Evolutionary conservation across 2,888 invertebrate species (phyloP).

Genomic region (Heliconius cydno): DNA sequence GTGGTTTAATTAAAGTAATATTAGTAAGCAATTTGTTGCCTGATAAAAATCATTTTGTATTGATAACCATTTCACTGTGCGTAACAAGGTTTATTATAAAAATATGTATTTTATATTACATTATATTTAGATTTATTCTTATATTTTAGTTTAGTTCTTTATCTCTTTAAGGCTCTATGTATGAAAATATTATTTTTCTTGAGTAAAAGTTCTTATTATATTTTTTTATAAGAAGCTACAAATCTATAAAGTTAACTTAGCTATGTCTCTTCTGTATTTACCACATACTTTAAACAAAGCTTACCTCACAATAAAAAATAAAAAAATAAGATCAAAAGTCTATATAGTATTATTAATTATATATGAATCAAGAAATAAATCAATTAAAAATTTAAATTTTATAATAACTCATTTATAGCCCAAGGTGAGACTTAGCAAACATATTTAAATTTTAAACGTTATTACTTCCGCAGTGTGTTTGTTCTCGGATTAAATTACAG

Average conservation of each 20-base stretch:
- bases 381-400: neutral
- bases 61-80: neutral
- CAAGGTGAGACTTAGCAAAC: slow-evolving; percentile 1
- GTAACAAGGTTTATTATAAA: slow-evolving; percentile 1
- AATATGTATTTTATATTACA: neutral
- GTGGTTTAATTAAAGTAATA: slow-evolving; percentile 24
- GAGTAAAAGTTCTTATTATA: too few species aligned
- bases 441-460: slow-evolving; percentile 1
- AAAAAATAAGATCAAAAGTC: too few species aligned
- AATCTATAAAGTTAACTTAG: too few species aligned
- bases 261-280: too few species aligned
- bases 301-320: too few species aligned
- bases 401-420: neutral
- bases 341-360: too few species aligned
- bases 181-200: too few species aligned
- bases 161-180: too few species aligned
- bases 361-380: neutral
- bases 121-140: neutral
- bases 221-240: too few species aligned
- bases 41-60: slow-evolving; percentile 29
- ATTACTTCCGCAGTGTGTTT: slow-evolving; percentile 7
- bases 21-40: slow-evolving; percentile 34
- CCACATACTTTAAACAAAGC: too few species aligned
- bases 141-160: too few species aligned
- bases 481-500: neutral